Evolutionary conservation across 2,113 vertebrate genomes (phyloP).

Genomic region (Mus spicilegus): DNA sequence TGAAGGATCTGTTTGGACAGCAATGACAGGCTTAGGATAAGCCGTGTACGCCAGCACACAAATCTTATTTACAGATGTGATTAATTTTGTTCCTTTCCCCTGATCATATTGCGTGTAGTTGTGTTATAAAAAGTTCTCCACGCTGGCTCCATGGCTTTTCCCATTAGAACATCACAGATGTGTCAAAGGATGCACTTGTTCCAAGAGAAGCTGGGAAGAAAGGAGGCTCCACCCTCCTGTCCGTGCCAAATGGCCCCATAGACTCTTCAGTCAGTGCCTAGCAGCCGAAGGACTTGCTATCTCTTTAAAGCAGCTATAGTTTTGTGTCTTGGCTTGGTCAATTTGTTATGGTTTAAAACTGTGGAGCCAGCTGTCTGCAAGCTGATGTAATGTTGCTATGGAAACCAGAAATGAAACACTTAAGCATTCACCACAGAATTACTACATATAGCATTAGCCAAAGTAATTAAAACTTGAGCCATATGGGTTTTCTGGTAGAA

Average conservation of each 20-base stretch:
- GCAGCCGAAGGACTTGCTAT: conserved; percentile 78
- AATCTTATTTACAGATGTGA: conserved; percentile 83
- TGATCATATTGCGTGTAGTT: conserved; percentile 41
- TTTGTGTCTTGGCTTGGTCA: conserved; percentile 84
- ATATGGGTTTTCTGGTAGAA: conserved; percentile 86
- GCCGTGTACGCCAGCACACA: conserved; percentile 21
- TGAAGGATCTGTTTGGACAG: neutral
- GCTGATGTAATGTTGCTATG: conserved; percentile 92
- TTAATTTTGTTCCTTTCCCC: conserved; percentile 77
- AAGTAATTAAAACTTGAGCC: conserved; percentile 89
- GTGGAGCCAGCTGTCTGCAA: conserved; percentile 92
- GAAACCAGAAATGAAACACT: conserved; percentile 91
- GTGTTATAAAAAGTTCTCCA: conserved; percentile 75
- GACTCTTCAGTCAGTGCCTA: conserved; percentile 76
- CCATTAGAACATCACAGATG: conserved; percentile 89
- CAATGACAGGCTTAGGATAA: neutral
- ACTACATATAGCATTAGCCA: conserved; percentile 89
- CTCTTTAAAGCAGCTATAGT: conserved; percentile 83
- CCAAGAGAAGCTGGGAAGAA: conserved; percentile 81
- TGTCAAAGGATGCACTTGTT: conserved; percentile 86
- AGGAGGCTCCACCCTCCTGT: conserved; percentile 79
- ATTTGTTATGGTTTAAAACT: conserved; percentile 89
- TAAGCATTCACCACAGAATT: conserved; percentile 87
- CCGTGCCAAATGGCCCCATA: conserved; percentile 79
- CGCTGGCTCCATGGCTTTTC: conserved; percentile 82